Evolutionary conservation across 2,888 invertebrate species (phyloP), one percentile per base, ranked within the genome.

Genomic region (Aspidiotus rigidus): DNA sequence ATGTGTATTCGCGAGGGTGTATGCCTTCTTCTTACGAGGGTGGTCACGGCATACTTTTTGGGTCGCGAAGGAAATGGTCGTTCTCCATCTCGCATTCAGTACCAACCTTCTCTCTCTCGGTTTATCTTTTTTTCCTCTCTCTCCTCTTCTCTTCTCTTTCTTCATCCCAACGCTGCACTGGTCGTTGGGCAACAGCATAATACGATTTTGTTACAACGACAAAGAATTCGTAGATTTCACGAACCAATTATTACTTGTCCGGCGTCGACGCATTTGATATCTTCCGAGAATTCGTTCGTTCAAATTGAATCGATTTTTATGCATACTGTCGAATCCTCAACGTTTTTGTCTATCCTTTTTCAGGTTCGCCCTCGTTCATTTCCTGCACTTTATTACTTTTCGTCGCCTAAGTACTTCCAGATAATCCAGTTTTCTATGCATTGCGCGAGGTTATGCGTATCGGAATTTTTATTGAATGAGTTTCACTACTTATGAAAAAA

Each of bases 1-100:
- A 28, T 59, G 59, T 66, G 41, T 66, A 55, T 66, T 55, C 49
- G 66, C 66, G 66, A 66, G 66, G 66, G 66, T 66, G 66, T 66
- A 63, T n/a, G 28, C 54, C 49, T 39, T 53, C 66, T 59, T 59
- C 66, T 66, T 66, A 66, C 66, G 66, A 66, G 66, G 66, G 66
- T 66, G 66, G 66, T 57, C 66, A 66, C 13, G 40, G 3, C 7
- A 49, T 54, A 40, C 54, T 63, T 62, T 63, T 54, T 28, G 55
- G 39, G 39, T 15, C 40, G 15, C 39, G 6, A 16, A 17, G 66
- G 66, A 66, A 66, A 66, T 44, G 66, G 28, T 59, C 57, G 55
- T 62, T 41, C 39, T 60, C 15, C n/a, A n/a, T n/a, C n/a, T n/a
- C 60, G 39, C 49, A 54, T 16, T 54, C 54, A 8, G 55, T 49